Evolutionary conservation across 2,113 vertebrate genomes (phyloP), one percentile per base, ranked within the genome.

Genomic region (Sinosuthora webbiana): DNA sequence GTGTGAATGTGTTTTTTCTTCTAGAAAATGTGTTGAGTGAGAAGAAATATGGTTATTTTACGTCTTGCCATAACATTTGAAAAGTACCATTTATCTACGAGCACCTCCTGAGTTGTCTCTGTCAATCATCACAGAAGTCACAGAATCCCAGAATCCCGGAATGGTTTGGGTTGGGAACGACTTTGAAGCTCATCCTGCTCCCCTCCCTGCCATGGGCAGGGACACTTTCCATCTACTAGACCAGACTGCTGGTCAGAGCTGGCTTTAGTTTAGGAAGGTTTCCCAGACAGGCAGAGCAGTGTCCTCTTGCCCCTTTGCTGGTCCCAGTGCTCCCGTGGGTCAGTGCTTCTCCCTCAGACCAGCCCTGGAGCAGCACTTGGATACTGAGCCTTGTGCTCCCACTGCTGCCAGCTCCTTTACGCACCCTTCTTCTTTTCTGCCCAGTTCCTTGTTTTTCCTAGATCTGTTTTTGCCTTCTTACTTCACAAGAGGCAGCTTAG

Each of bases 251-350:
- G 77, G 6, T 27, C 19, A 75, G 69, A 60, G 7, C 42, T 5
- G 20, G 28, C 33, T 55, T 30, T 28, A 30, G 16, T 3, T 30
- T 27, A 2, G 64, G 21, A 63, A 12, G 23, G 3, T 33, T 35
- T 35, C 33, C 25, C n/a, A 20, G 63, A 14, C 21, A 47, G 49
- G 22, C 28, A 18, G 71, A 25, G 20, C 41, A 15, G 31, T 24
- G 12, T 79, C 15, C 75, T 31, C 71, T 4, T 62, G 16, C 8
- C 21, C 49, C 35, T 19, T 25, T 1, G 2, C 6, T 45, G 89
- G n/a, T 25, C 33, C 2, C 42, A 7, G 21, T 3, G 1, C 18
- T 63, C 17, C 82, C 0, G 0, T 4, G 42, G 74, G 56, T 33
- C 53, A 47, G 4, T 1, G 10, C 7, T 31, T 28, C 31, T 71